A percentile compares a stretch with the other conserved stretches of the same genome.
Conservation (phyloP, 2,113 vertebrate species). For the Galemys pyrenaicus region DNA sequence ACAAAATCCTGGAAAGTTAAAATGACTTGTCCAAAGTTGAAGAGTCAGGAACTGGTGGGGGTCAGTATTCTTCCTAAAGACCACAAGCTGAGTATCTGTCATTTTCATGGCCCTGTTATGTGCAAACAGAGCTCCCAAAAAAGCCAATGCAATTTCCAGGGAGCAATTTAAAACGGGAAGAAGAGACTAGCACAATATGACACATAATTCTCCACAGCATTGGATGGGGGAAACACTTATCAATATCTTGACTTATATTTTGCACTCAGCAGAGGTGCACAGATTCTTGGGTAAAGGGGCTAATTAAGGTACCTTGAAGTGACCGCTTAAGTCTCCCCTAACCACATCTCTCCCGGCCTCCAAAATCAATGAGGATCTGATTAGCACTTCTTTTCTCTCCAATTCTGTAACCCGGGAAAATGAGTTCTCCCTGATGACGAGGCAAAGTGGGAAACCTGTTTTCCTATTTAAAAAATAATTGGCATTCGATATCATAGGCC, state of each 20-base stretch:
- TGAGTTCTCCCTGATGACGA: slow-evolving; percentile 27
- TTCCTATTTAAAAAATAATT: not conserved
- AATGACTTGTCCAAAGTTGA: slow-evolving; percentile 58
- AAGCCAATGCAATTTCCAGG: slow-evolving; percentile 59
- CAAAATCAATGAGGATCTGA: slow-evolving; percentile 64
- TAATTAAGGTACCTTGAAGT: slow-evolving; percentile 59
- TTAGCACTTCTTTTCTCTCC: slow-evolving; percentile 64
- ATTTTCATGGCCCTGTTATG: slow-evolving; percentile 58
- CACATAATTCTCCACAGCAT: not conserved
- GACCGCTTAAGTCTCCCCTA: slow-evolving; percentile 30
- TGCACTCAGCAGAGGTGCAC: not conserved
- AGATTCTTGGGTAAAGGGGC: slow-evolving; percentile 24
- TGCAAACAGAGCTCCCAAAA: slow-evolving; percentile 43
- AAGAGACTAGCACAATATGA: not conserved
- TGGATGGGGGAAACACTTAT: slow-evolving; percentile 24
- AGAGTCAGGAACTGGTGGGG: slow-evolving; percentile 49
- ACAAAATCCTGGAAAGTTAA: not conserved
- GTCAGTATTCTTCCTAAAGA: slow-evolving; percentile 41
- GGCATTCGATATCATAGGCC: not conserved
- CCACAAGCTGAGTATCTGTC: slow-evolving; percentile 24
- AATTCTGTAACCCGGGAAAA: slow-evolving; percentile 13
- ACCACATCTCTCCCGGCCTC: slow-evolving; percentile 15
- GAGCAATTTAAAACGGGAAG: slow-evolving; percentile 33
- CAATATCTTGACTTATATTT: not conserved
- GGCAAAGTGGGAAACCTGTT: slow-evolving; percentile 42